A percentile compares a stretch with the other conserved stretches of the same genome.
Conservation (phyloP, 2,888 invertebrate genomes). For the Macrophya annulata region DNA sequence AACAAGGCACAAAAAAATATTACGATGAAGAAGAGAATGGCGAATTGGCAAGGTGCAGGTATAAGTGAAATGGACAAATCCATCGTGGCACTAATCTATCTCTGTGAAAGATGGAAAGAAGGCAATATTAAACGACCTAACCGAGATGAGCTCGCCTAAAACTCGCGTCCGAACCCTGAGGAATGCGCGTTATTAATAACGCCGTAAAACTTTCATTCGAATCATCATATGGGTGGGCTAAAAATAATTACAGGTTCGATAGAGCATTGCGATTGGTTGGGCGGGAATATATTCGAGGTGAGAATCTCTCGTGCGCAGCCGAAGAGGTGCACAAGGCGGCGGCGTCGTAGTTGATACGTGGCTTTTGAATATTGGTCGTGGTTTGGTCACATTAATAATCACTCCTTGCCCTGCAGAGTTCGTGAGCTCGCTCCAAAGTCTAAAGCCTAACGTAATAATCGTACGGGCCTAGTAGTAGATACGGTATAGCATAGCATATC, state of each 20-base stretch:
- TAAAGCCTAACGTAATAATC: conserved; percentile 25
- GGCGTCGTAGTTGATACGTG: conserved; percentile 38
- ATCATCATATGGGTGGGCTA: conserved; percentile 74
- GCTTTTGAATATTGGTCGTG: conserved; percentile 63
- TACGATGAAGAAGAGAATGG: neutral
- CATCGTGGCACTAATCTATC: neutral
- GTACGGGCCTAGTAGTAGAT: conserved; percentile 11
- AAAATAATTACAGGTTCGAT: conserved; percentile 74
- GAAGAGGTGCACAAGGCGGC: conserved; percentile 51
- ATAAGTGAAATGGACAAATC: neutral
- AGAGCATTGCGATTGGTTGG: conserved; percentile 75
- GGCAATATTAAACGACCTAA: neutral
- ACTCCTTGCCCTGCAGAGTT: conserved; percentile 28
- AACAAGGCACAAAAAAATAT: neutral
- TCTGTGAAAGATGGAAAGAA: neutral
- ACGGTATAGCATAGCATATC: neutral
- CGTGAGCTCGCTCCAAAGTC: conserved; percentile 8
- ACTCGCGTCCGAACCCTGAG: conserved; percentile 13
- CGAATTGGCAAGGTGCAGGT: conserved; percentile 17
- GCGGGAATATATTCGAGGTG: conserved; percentile 70
- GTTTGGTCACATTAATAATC: conserved; percentile 70
- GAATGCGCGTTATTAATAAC: conserved; percentile 52
- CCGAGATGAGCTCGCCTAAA: conserved; percentile 32
- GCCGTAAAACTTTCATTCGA: conserved; percentile 67
- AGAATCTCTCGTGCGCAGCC: conserved; percentile 66